phyloP scores from a whole-genome alignment of 2,888 invertebrate genomes.

The Xiphydria camelus region DNA sequence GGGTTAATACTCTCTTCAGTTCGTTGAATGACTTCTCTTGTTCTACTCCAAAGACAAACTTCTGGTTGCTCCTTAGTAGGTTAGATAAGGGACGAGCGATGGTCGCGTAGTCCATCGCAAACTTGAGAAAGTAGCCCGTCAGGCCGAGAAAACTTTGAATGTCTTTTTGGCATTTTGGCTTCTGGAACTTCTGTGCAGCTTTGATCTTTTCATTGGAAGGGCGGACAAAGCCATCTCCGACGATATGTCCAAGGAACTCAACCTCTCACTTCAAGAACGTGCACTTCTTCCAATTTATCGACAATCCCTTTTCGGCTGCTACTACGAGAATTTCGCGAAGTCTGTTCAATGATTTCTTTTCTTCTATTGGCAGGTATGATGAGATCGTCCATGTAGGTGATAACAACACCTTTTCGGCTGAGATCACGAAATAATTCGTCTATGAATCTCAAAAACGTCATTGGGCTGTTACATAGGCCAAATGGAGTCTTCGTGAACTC shows the following conservation, averaged over 20 bases:
- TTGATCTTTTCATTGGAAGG: constrained; percentile 35
- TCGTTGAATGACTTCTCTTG: constrained; percentile 10
- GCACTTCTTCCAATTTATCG: constrained; percentile 28
- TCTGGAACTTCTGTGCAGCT: constrained; percentile 35
- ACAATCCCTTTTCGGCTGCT: constrained; percentile 20
- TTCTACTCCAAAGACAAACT: constrained; percentile 1
- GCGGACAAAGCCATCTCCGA: constrained; percentile 33
- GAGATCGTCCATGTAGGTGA: constrained; percentile 21
- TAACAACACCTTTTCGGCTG: constrained; percentile 10
- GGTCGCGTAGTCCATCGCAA: constrained; percentile 37
- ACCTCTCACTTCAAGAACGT: constrained; percentile 19
- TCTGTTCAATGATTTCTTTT: constrained; percentile 16
- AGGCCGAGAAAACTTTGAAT: constrained; percentile 44
- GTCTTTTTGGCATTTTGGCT: constrained; percentile 32
- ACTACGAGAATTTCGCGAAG: constrained; percentile 19
- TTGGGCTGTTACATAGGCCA: constrained; percentile 18
- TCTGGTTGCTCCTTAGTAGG: constrained; percentile 13
- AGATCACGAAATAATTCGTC: constrained; percentile 17
- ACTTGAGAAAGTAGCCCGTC: constrained; percentile 47
- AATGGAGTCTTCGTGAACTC: constrained; percentile 22
- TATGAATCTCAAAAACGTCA: constrained; percentile 19
- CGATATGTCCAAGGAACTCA: constrained; percentile 36
- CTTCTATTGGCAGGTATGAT: constrained; percentile 19
- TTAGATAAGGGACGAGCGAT: constrained; percentile 46
- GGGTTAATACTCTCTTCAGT: constrained; percentile 11